Conservation (phyloP, 2,113 vertebrate species). For the Centropristis striata region DNA sequence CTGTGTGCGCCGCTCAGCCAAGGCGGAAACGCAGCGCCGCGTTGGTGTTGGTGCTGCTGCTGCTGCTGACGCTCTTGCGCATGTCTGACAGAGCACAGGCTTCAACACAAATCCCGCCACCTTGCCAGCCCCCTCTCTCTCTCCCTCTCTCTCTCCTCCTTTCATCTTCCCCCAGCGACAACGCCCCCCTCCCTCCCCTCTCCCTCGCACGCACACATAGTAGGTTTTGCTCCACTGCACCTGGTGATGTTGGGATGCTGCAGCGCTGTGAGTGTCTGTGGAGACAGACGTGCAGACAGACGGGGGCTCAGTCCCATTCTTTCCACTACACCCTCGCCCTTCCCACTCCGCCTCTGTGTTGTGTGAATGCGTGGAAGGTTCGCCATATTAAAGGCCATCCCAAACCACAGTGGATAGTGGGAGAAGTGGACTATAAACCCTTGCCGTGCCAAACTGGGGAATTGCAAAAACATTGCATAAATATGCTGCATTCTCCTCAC, state of each 20-base stretch:
- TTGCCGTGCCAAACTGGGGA: neutral
- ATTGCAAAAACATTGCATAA: neutral
- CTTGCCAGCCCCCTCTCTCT: constrained; percentile 25
- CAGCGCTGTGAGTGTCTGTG: constrained; percentile 39
- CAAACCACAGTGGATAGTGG: neutral
- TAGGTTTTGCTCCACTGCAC: constrained; percentile 76
- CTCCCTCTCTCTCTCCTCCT: constrained; percentile 29
- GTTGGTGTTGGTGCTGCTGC: constrained; percentile 27
- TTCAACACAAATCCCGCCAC: constrained; percentile 72
- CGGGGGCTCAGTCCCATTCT: constrained; percentile 33
- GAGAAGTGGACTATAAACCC: neutral
- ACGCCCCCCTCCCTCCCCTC: constrained; percentile 27
- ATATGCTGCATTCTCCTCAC: neutral
- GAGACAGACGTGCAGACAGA: constrained; percentile 53
- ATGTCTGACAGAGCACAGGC: constrained; percentile 81
- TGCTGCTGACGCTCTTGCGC: constrained; percentile 82
- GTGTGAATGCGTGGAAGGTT: constrained; percentile 26
- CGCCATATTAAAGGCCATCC: constrained; percentile 22
- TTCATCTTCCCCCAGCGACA: constrained; percentile 65
- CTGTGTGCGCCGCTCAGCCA: constrained; percentile 75
- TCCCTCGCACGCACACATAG: constrained; percentile 45
- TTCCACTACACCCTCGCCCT: constrained; percentile 26
- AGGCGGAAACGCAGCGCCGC: constrained; percentile 83
- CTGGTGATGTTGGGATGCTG: constrained; percentile 73
- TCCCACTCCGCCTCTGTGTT: constrained; percentile 1